These are phyloP conservation scores for Apamea crenata DNA, from an alignment of 2,888 invertebrate genomes.

Conservation along the genomic window DNA sequence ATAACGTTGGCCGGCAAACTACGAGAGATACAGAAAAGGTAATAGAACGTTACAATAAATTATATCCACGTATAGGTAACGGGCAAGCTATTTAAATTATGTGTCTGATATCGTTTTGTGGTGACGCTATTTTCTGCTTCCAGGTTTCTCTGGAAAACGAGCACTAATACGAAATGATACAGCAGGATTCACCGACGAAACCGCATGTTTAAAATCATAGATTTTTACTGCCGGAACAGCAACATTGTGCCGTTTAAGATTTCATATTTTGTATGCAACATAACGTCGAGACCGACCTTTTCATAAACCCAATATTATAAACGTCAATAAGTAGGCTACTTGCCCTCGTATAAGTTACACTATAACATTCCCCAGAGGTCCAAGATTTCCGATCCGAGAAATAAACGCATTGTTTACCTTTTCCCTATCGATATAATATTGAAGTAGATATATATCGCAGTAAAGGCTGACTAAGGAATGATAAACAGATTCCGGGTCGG, in stretches of 20 bases:
- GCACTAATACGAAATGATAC: neutral
- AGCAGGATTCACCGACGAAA: neutral
- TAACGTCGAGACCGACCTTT: constrained; percentile 34
- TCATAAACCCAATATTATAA: constrained; percentile 49
- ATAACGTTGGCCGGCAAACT: constrained; percentile 59
- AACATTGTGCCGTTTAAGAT: constrained; percentile 9
- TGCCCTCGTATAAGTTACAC: constrained; percentile 50
- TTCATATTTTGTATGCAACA: constrained; percentile 44
- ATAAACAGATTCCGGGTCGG: constrained; percentile 53
- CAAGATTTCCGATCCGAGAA: constrained; percentile 48
- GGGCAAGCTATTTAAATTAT: constrained; percentile 6
- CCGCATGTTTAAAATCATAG: constrained; percentile 15
- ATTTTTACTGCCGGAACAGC: neutral
- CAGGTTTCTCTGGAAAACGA: constrained; percentile 17
- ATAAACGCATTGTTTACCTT: constrained; percentile 61
- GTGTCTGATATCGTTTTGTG: neutral
- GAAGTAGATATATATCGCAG: constrained; percentile 27
- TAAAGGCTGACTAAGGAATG: constrained; percentile 51
- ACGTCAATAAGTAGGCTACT: constrained; percentile 49
- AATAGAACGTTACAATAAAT: constrained; percentile 37
- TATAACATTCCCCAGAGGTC: constrained; percentile 42
- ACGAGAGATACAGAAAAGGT: constrained; percentile 37
- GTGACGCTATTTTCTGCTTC: neutral
- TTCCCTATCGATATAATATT: constrained; percentile 51
- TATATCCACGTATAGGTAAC: constrained; percentile 26